These are phyloP conservation scores for Belgica antarctica DNA, from an alignment of 2,888 invertebrate genomes.

Conservation along the genomic window DNA sequence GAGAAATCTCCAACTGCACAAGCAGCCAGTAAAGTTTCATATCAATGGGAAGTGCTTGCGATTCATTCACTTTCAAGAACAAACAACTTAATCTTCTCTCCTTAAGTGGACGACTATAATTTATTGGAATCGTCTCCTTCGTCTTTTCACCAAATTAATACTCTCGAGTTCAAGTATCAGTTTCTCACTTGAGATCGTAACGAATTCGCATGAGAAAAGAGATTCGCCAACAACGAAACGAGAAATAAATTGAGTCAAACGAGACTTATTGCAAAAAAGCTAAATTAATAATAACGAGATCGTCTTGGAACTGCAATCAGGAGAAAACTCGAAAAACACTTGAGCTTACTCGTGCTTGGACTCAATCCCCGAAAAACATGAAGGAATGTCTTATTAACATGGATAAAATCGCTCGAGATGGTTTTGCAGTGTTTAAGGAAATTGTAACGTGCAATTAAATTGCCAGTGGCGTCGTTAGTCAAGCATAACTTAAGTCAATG, in stretches of 20 bases:
- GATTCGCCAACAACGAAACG: slow-evolving; percentile 4
- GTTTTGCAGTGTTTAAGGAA: neutral
- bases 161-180: neutral
- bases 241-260: too few relatives aligned
- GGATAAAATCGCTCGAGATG: slow-evolving; percentile 1
- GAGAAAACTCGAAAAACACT: slow-evolving; percentile 5
- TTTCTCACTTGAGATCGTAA: neutral
- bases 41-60: slow-evolving; percentile 2
- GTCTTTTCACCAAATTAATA: slow-evolving; percentile 13
- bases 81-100: slow-evolving; percentile 27
- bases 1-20: neutral
- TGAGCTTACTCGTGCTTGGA: neutral
- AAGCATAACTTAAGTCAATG: neutral
- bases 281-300: neutral
- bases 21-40: neutral
- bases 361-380: neutral
- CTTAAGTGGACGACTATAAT: slow-evolving; percentile 26
- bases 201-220: neutral
- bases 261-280: too few relatives aligned
- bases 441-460: neutral
- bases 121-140: slow-evolving; percentile 8
- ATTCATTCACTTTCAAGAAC: slow-evolving; percentile 1
- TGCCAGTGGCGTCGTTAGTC: slow-evolving; percentile 2
- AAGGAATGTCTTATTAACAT: slow-evolving; percentile 17
- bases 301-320: neutral